phyloP scores from a whole-genome alignment of 2,797 vertebrate genomes.

The Acestrorhynchus altus region DNA sequence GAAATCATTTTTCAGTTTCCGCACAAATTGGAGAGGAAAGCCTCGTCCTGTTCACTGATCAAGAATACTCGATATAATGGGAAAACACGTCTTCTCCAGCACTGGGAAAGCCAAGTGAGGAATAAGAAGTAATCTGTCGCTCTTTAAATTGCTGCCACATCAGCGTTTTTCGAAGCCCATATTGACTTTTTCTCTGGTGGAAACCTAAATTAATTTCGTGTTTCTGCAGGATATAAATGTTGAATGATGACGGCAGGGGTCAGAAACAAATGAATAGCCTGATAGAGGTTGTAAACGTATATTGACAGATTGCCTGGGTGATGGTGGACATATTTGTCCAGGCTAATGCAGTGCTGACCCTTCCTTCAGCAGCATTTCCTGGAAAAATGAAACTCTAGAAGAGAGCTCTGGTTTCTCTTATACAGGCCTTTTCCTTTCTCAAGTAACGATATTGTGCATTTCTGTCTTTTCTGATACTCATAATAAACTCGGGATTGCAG shows the following conservation, averaged over 20 bases:
- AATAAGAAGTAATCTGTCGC: not conserved
- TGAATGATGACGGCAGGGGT: constrained; percentile 25
- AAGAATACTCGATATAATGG: not conserved
- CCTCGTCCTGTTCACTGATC: not conserved
- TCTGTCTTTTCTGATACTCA: not conserved
- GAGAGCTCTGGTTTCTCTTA: not conserved
- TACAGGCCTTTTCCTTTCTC: not conserved
- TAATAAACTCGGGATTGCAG: not conserved
- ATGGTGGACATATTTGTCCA: not conserved
- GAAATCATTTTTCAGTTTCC: not conserved
- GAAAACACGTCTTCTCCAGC: not conserved
- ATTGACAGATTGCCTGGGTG: constrained; percentile 4
- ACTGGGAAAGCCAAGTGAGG: not conserved
- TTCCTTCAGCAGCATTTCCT: not conserved
- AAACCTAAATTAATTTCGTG: constrained; percentile 11
- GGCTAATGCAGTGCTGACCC: constrained; percentile 13
- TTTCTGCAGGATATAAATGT: constrained; percentile 32
- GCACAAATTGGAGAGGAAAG: not conserved
- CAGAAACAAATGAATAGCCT: constrained; percentile 6
- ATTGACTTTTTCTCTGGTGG: constrained; percentile 19
- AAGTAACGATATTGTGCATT: not conserved
- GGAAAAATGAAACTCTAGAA: not conserved
- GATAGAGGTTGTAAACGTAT: constrained; percentile 12
- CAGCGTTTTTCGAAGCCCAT: constrained; percentile 19
- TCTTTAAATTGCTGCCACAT: not conserved